Evolutionary conservation across 37 sponge, comb jelly and placozoan genomes (phyloP).

Genomic region (Ianthella basta): DNA sequence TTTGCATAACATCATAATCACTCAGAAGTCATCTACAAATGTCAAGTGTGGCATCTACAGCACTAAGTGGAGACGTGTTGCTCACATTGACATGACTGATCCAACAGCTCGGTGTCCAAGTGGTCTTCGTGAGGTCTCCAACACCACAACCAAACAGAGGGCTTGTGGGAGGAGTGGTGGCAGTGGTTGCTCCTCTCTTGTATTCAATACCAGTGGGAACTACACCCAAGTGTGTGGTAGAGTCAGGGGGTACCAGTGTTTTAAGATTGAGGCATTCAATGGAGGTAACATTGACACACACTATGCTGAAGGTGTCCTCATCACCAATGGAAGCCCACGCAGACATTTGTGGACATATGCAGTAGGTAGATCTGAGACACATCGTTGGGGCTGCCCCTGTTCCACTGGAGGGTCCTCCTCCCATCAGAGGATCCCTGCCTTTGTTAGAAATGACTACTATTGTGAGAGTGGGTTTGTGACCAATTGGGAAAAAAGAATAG

Average conservation of each 20-base stretch:
- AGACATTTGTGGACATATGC: slow-evolving; percentile 12
- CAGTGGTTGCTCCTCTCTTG: not conserved
- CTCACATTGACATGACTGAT: slow-evolving; percentile 1
- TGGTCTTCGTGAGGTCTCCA: not conserved
- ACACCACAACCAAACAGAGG: slow-evolving; percentile 11
- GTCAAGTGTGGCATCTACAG: not conserved
- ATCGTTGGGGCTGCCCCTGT: not conserved
- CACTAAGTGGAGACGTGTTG: not conserved
- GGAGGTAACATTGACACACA: not conserved
- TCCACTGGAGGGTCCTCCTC: no score
- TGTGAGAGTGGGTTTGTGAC: slow-evolving; percentile 16
- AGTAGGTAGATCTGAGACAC: not conserved
- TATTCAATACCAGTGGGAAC: not conserved
- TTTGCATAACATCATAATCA: no score
- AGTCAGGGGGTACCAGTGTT: not conserved
- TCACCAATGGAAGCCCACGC: slow-evolving; percentile 20
- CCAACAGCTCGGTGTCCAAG: not conserved
- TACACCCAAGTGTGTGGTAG: slow-evolving; percentile 16
- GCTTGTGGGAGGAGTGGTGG: not conserved
- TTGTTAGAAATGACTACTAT: slow-evolving; percentile 16
- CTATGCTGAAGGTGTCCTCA: slow-evolving; percentile 4
- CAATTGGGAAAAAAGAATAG: not conserved
- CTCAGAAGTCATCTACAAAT: not conserved
- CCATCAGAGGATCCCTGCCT: no score
- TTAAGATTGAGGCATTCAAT: not conserved